Evolutionary conservation across 1,140 invertebrate species (phyloP).

Genomic region (Cheumatopsyche charites): DNA sequence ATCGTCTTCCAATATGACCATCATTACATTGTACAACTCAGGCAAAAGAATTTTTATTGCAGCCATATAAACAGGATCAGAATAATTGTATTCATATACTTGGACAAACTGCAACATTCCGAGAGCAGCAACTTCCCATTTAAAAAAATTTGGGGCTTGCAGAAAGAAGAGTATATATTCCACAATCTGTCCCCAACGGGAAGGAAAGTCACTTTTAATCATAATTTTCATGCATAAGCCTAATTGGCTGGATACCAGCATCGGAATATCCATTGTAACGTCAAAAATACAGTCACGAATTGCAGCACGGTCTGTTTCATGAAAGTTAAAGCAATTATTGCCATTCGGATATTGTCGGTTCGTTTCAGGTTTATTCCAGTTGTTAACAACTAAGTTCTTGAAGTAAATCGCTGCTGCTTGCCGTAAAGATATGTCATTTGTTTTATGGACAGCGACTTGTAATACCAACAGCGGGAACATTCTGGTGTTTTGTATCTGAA

Average conservation of each 20-base stretch:
- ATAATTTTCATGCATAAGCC: slow-evolving; percentile 91
- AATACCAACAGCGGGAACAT: slow-evolving; percentile 93
- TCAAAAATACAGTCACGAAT: slow-evolving; percentile 94
- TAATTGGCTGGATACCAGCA: slow-evolving; percentile 86
- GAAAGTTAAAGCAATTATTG: slow-evolving; percentile 84
- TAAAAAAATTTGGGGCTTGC: slow-evolving; percentile 73
- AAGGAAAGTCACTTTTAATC: slow-evolving; percentile 95
- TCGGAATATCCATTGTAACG: slow-evolving; percentile 89
- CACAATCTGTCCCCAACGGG: slow-evolving; percentile 92
- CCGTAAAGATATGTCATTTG: slow-evolving; percentile 88
- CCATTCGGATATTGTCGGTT: slow-evolving; percentile 50
- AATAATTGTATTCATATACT: slow-evolving; percentile 95
- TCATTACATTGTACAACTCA: slow-evolving; percentile 86
- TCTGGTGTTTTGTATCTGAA: slow-evolving; percentile 91
- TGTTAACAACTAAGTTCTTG: slow-evolving; percentile 90
- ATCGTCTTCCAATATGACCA: slow-evolving; percentile 80
- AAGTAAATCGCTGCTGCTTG: slow-evolving; percentile 97
- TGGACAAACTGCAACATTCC: slow-evolving; percentile 95
- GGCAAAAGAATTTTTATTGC: slow-evolving; percentile 95
- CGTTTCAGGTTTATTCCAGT: slow-evolving; percentile 88
- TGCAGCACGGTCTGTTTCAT: slow-evolving; percentile 94
- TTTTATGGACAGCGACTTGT: slow-evolving; percentile 89
- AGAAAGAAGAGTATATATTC: slow-evolving; percentile 84
- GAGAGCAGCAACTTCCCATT: slow-evolving; percentile 91
- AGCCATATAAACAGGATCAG: slow-evolving; percentile 81